Base-by-base conservation (phyloP, 2,888 invertebrate genomes). In the Rotaria macrura region DNA sequence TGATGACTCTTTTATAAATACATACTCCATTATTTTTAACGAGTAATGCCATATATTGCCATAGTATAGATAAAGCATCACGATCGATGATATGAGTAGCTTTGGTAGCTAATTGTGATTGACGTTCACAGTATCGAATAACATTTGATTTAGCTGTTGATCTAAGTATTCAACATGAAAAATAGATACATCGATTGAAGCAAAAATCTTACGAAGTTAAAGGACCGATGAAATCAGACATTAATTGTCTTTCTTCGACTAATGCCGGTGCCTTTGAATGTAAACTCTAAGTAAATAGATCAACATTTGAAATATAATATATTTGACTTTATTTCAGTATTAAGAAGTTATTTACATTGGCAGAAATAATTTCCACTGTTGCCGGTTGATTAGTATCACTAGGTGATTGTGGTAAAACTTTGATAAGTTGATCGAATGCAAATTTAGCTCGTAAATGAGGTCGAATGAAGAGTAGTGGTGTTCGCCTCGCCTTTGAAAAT, bases 401-500 rank as follows among this genome's bases (percentile, higher is more conserved):
- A 47, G 95, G 94, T 90, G 94, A 94, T 90, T 94, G 93, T 14
- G 95, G 94, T 88, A 94, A 92, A 84, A 95, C 93, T 89, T 94
- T 93, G 87, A 96, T 92, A 89, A 96, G 91, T 89, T 94, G 92
- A 84, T 94, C 94, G 79, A 88, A 88, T 2, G 90, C 89, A 88
- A 92, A 91, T 84, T 89, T 87, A 84, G 89, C 90, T 84, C 90
- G 89, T 85, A 94, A 92, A 89, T 96, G 96, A n/a, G 95, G 94
- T 54, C 94, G 94, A 84, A 94, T 93, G 92, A 94, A 95, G 90
- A 95, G 95, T 87, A 93, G 93, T 38, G 96, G 96, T 10, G 95
- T 96, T 84, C 38, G 52, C 17, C 84, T n/a, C n/a, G 54, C 84
- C 29, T 83, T 83, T 7, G 83, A 83, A 12, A 25, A 49, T 38